Evolutionary conservation across 2,888 invertebrate genomes (phyloP).

Genomic region (Poecilobothrus nobilitatus): DNA sequence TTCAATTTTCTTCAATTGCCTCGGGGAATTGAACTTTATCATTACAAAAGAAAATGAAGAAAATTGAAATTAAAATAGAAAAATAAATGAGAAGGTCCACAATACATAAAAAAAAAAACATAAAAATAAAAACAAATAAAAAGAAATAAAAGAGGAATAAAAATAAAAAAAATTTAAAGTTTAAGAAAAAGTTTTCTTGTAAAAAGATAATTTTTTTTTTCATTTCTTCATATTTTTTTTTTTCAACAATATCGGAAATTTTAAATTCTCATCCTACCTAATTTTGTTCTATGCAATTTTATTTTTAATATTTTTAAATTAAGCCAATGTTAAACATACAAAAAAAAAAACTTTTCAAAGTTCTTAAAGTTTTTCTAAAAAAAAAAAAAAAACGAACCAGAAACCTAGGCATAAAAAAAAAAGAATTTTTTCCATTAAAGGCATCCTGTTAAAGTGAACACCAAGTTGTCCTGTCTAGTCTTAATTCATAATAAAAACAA

Average conservation of each 20-base stretch:
- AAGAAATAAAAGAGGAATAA: too few relatives aligned
- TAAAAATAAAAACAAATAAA: not conserved
- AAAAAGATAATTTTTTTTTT: too few relatives aligned
- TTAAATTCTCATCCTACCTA: not conserved
- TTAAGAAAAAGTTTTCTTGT: not conserved
- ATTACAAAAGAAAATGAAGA: not conserved
- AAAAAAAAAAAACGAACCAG: too few relatives aligned
- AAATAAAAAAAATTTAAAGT: not conserved
- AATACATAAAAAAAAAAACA: not conserved
- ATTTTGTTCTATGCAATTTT: not conserved
- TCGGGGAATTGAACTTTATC: not conserved
- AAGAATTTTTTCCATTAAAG: too few relatives aligned
- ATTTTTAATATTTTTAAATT: not conserved
- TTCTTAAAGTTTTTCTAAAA: too few relatives aligned
- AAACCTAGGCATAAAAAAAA: too few relatives aligned
- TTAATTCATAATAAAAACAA: too few relatives aligned
- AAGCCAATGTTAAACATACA: not conserved
- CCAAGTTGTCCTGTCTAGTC: too few relatives aligned
- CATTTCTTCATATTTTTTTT: not conserved
- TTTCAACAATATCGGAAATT: not conserved
- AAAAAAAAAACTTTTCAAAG: not conserved
- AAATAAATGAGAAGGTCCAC: not conserved
- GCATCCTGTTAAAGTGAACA: too few relatives aligned
- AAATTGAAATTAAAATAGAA: not conserved
- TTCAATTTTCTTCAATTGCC: constrained; percentile 3